These are phyloP conservation scores for Eulithis testata DNA, from an alignment of 2,888 invertebrate genomes.

Conservation along the genomic window DNA sequence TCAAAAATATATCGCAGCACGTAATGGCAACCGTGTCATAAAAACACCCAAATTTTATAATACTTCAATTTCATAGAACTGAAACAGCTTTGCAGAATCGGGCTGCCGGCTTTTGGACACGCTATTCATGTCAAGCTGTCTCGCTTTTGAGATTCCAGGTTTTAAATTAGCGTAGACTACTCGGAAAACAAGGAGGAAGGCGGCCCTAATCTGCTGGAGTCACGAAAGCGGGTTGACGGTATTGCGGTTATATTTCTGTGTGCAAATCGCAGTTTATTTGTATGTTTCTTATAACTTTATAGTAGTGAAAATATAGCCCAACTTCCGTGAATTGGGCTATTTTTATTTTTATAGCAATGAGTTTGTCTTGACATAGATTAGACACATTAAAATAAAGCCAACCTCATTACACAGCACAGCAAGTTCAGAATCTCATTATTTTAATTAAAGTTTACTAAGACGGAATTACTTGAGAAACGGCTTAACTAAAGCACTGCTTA, in stretches of 20 bases:
- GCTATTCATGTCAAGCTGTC: conserved; percentile 75
- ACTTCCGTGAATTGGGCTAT: neutral
- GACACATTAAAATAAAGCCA: too few relatives aligned
- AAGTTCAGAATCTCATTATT: conserved; percentile 48
- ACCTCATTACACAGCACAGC: conserved; percentile 15
- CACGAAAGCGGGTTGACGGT: conserved; percentile 51
- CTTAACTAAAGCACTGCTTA: conserved; percentile 1
- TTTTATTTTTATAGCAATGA: neutral
- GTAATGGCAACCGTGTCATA: too few relatives aligned
- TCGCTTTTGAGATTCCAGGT: conserved; percentile 67
- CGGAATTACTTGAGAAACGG: conserved; percentile 20
- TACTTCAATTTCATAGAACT: neutral
- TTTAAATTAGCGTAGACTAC: conserved; percentile 74
- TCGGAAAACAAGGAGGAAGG: conserved; percentile 61
- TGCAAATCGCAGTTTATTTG: conserved; percentile 1
- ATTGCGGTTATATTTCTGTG: conserved; percentile 14
- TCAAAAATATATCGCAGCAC: too few relatives aligned
- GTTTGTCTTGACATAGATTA: neutral
- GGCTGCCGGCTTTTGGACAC: conserved; percentile 54
- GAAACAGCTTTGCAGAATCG: conserved; percentile 11
- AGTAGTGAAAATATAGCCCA: neutral
- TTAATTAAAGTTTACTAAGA: conserved; percentile 54
- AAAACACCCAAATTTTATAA: too few relatives aligned
- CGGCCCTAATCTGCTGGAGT: conserved; percentile 61
- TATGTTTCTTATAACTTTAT: neutral